These are phyloP conservation scores for Eupithecia subumbrata DNA, from an alignment of 2,888 invertebrate species.

Conservation along the genomic window DNA sequence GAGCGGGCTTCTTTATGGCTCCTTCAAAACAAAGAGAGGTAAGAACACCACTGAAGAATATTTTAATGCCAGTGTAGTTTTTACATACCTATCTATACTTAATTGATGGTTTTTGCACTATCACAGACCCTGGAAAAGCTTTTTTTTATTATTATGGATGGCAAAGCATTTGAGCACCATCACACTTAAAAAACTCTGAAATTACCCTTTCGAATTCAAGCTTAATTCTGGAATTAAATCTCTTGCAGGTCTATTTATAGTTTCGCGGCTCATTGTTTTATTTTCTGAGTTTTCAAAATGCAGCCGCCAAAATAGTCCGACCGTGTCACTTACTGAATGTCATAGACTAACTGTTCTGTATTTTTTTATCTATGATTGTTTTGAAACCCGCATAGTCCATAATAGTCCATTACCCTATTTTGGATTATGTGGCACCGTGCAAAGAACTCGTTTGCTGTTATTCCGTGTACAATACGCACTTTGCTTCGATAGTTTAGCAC, in stretches of 20 bases:
- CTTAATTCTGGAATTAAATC: no score
- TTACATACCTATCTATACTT: no score
- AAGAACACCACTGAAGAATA: neutral
- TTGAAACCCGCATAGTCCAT: neutral
- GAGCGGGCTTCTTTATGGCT: neutral
- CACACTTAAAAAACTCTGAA: no score
- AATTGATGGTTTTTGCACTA: no score
- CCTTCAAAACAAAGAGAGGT: neutral
- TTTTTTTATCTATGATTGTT: neutral
- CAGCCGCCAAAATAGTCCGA: no score
- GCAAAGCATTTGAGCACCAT: no score
- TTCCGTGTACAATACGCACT: neutral
- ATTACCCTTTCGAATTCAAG: no score
- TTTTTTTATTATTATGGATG: no score
- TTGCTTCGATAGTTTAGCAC: neutral
- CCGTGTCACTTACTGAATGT: neutral
- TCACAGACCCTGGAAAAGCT: no score
- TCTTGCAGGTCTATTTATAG: neutral
- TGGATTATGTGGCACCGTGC: neutral
- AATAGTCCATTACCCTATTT: neutral
- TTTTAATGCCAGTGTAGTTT: no score
- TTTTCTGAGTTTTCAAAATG: no score
- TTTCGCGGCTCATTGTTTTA: no score
- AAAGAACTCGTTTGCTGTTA: neutral
- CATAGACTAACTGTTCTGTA: neutral